Evolutionary conservation across 1,140 invertebrate species (phyloP), one percentile per base, ranked within the genome.

Genomic region (Drosophila pectinifera): DNA sequence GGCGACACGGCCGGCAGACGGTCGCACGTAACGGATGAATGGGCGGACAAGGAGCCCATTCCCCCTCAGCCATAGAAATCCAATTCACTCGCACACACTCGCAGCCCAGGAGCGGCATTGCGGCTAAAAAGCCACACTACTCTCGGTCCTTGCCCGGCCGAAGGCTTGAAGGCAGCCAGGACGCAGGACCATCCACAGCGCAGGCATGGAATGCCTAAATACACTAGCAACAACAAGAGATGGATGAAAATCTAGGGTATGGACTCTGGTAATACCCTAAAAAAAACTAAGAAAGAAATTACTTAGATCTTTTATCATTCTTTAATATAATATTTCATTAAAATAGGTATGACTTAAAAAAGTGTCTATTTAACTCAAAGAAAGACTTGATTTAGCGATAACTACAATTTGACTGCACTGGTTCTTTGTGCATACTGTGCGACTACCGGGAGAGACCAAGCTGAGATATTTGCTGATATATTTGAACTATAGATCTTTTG

Each of bases 41-140:
- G 73, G 79, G 57, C 80, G 84, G 84, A 88, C 84, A 80, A 83
- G 76, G 63, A 45, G 41, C 49, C 62, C 64, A 69, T 36, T 22
- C 49, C 49, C 28, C 31, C 13, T 20, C 20, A 20, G 36, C 63
- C 22, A 65, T 64, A 39, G 34, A 64, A 42, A 64, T 63, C 42
- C 78, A 74, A 55, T 48, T 79, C 62, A 73, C 57, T 53, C 18
- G 46, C 67, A 63, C 67, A 63, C 57, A 45, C 34, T 59, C 28
- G 55, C 63, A 53, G 38, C 38, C 68, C 41, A 45, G 58, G 58
- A 77, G 70, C 72, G 75, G 79, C 83, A 86, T 83, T 88, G 83
- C 83, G 84, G 79, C 83, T 88, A 88, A 89, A 88, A 88, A 88
- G 85, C 84, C 73, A 76, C 54, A 76, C 73, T 76, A 56, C 48